Conservation (phyloP, 2,888 invertebrate species). For the Aphidoletes aphidimyza region DNA sequence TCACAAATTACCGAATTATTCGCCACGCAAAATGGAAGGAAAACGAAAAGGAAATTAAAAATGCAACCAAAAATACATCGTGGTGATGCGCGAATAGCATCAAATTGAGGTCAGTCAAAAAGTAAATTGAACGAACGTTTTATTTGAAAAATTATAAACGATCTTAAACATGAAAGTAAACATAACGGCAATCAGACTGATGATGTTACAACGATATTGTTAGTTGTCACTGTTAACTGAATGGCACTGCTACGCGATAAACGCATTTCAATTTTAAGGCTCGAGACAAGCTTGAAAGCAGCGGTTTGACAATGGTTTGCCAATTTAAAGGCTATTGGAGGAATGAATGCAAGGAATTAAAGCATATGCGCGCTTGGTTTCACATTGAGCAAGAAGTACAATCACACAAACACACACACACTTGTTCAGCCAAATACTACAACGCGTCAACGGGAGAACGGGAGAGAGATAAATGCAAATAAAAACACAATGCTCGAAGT, state of each 20-base stretch:
- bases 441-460: not conserved
- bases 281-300: not conserved
- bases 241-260: not conserved
- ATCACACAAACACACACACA: no score
- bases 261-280: not conserved
- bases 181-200: not conserved
- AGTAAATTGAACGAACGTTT: not conserved
- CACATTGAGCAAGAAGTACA: no score
- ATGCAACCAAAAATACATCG: not conserved
- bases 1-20: not conserved
- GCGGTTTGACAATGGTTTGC: slow-evolving; percentile 44
- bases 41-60: not conserved
- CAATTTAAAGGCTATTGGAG: not conserved
- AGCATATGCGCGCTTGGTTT: not conserved
- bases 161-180: not conserved
- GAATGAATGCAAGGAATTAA: slow-evolving; percentile 5
- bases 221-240: not conserved
- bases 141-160: not conserved
- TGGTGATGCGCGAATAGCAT: not conserved
- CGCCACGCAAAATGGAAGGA: not conserved
- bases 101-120: not conserved
- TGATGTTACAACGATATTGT: not conserved
- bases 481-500: slow-evolving; percentile 48
- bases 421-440: no score
- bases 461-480: slow-evolving; percentile 2